Conservation (phyloP, 1,140 invertebrate genomes). For the Manduca sexta region DNA sequence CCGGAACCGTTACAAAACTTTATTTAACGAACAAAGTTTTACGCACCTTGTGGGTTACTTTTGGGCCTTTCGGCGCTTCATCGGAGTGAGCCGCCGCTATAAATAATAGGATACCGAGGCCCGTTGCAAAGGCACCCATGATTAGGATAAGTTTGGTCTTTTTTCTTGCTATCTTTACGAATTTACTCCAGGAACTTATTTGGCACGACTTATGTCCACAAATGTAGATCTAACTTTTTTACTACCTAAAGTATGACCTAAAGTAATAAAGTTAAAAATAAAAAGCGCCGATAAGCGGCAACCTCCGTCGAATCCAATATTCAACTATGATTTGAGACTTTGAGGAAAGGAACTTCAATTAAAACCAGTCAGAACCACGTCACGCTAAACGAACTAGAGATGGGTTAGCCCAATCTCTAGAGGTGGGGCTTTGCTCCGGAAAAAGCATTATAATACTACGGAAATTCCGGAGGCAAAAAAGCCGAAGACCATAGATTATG, state of each 20-base stretch:
- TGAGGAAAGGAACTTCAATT: neutral
- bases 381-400: neutral
- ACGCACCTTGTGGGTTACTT: constrained; percentile 62
- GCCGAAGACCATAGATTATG: no score
- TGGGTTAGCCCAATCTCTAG: no score
- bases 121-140: constrained; percentile 47
- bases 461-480: no score
- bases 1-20: neutral
- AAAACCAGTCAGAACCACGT: neutral
- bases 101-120: constrained; percentile 48
- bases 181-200: neutral
- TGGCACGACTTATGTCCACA: neutral
- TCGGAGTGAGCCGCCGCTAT: constrained; percentile 42
- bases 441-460: no score
- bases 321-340: no score
- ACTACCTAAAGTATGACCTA: neutral
- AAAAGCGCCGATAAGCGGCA: neutral
- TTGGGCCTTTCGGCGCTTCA: constrained; percentile 57
- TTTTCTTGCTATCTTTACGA: constrained; percentile 53
- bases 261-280: neutral
- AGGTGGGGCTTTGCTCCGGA: no score
- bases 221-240: neutral
- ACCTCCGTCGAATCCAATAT: neutral
- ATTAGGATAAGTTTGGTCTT: constrained; percentile 51
- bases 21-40: neutral